Evolutionary conservation across 2,888 invertebrate genomes (phyloP).

Genomic region (Dynastes hyllus): DNA sequence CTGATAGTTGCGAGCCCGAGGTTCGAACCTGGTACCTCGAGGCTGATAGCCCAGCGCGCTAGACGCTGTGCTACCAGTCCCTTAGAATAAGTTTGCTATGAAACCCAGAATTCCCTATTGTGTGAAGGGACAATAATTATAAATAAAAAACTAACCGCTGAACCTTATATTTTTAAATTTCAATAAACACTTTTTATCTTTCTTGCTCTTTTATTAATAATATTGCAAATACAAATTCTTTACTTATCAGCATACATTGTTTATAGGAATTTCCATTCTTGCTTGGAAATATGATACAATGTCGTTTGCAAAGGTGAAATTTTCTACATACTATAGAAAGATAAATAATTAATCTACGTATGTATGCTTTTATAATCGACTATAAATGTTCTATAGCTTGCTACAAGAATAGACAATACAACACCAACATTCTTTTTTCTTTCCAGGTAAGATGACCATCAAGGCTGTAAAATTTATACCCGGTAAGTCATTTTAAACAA

Average conservation of each 20-base stretch:
- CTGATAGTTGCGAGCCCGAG: too few relatives aligned
- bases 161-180: too few relatives aligned
- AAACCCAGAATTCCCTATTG: too few relatives aligned
- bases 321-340: neutral
- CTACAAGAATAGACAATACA: neutral
- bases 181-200: too few relatives aligned
- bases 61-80: too few relatives aligned
- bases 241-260: neutral
- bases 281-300: neutral
- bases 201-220: too few relatives aligned
- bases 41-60: too few relatives aligned
- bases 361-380: neutral
- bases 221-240: neutral
- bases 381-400: neutral
- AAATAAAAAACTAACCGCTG: too few relatives aligned
- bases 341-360: constrained; percentile 1
- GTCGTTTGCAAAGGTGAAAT: neutral
- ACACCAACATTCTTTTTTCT: constrained; percentile 13
- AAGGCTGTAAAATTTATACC: constrained; percentile 32
- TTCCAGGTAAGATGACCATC: constrained; percentile 44
- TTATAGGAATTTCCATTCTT: neutral
- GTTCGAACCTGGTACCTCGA: too few relatives aligned
- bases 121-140: too few relatives aligned
- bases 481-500: constrained; percentile 42
- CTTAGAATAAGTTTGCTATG: too few relatives aligned